These are phyloP conservation scores for Manduca sexta DNA, from an alignment of 1,140 invertebrate genomes.

Conservation along the genomic window DNA sequence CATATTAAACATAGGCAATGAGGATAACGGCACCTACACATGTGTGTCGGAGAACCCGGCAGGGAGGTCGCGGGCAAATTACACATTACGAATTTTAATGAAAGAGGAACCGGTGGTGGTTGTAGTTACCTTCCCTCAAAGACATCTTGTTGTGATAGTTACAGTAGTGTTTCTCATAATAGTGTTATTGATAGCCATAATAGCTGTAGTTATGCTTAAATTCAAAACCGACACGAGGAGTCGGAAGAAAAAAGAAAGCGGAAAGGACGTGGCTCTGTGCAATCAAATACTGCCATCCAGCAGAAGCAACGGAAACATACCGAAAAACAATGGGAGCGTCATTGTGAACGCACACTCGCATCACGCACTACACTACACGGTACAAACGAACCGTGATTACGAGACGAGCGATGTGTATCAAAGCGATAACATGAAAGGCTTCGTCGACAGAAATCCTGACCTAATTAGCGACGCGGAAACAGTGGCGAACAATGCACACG, in stretches of 20 bases:
- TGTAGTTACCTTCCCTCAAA: constrained; percentile 77
- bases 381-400: constrained; percentile 60
- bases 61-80: constrained; percentile 82
- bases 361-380: constrained; percentile 61
- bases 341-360: constrained; percentile 68
- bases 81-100: constrained; percentile 82
- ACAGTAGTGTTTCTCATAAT: constrained; percentile 76
- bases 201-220: constrained; percentile 76
- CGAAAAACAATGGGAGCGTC: constrained; percentile 66
- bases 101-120: constrained; percentile 81
- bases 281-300: constrained; percentile 65
- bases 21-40: constrained; percentile 86
- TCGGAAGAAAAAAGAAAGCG: constrained; percentile 74
- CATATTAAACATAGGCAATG: constrained; percentile 81
- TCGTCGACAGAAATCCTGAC: constrained; percentile 82
- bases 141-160: constrained; percentile 80
- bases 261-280: constrained; percentile 63
- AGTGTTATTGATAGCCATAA: constrained; percentile 75
- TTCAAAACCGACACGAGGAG: constrained; percentile 75
- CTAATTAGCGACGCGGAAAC: constrained; percentile 83
- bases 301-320: constrained; percentile 51
- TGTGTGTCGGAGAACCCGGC: constrained; percentile 89
- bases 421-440: constrained; percentile 72
- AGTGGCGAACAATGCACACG: constrained; percentile 76
- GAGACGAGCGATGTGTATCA: constrained; percentile 58